Percentiles rank a stretch among this genome's conserved stretches.
These are phyloP conservation scores for Siderastrea radians DNA, from an alignment of 92 coral and sea anemone species.

Conservation along the genomic window DNA sequence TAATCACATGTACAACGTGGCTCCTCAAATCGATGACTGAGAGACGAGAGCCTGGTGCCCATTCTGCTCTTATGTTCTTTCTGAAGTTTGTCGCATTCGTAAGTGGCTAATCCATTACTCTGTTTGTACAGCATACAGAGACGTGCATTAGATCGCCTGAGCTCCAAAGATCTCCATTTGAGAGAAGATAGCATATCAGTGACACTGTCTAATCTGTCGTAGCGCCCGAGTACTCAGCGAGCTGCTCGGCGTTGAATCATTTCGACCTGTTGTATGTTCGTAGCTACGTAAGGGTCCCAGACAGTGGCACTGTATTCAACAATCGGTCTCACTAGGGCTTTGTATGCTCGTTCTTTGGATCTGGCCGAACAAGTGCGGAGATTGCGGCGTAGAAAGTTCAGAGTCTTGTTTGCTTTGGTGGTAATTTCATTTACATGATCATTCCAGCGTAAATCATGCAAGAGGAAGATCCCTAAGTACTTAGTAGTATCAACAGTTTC, in stretches of 20 bases:
- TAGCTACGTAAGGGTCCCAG: background rate
- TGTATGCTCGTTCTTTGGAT: slow-evolving; percentile 12
- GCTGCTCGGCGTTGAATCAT: background rate
- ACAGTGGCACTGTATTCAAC: no score
- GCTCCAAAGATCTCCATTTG: no score
- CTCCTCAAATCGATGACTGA: no score
- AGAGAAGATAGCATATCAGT: background rate
- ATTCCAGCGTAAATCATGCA: slow-evolving; percentile 24
- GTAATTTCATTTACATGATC: background rate
- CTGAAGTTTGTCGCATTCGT: no score
- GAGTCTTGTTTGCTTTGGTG: slow-evolving; percentile 16
- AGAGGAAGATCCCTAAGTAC: slow-evolving; percentile 4
- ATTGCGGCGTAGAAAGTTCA: slow-evolving; percentile 21
- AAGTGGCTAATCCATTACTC: no score
- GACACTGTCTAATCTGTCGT: slow-evolving; percentile 17
- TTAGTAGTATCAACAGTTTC: slow-evolving; percentile 12
- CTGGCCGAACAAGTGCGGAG: slow-evolving; percentile 22
- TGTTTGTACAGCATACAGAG: no score
- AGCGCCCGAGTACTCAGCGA: background rate
- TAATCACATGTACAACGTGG: no score
- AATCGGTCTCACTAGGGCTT: background rate
- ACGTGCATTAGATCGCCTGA: no score
- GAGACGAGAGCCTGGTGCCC: no score
- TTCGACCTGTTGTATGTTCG: slow-evolving; percentile 14
- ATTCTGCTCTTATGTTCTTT: no score